These are phyloP conservation scores for Thumatha senex DNA, from an alignment of 2,888 invertebrate genomes.

Conservation along the genomic window DNA sequence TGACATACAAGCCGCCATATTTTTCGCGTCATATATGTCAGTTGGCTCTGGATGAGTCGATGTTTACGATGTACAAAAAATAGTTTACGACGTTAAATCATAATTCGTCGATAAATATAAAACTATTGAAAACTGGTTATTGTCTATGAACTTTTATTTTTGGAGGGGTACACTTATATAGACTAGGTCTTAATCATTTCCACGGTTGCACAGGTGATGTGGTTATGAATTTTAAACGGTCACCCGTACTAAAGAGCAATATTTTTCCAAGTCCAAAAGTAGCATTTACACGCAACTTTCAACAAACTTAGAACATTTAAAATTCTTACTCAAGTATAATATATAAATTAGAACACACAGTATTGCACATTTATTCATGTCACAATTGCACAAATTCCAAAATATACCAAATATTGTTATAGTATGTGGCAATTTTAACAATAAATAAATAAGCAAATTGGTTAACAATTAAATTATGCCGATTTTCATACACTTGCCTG, in stretches of 20 bases:
- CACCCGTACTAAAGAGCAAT: conserved; percentile 7
- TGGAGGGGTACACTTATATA: no score
- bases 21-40: no score
- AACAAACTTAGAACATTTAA: conserved; percentile 10
- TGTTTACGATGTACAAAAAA: no score
- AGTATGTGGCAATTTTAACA: conserved; percentile 39
- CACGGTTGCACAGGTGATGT: no score
- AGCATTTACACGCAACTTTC: conserved; percentile 4
- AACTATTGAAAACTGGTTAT: no score
- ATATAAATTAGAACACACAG: conserved; percentile 1
- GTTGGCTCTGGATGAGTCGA: no score
- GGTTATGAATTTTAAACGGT: no score
- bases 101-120: no score
- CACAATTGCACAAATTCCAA: conserved; percentile 42
- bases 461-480: conserved; percentile 23
- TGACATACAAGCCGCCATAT: no score
- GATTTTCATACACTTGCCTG: conserved; percentile 24
- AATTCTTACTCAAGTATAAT: conserved; percentile 15
- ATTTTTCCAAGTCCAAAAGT: conserved; percentile 10
- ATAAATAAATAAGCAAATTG: conserved; percentile 41
- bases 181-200: no score
- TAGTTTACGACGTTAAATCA: no score
- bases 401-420: conserved; percentile 19
- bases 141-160: no score
- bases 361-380: conserved; percentile 41